These are phyloP conservation scores for Peromyscus maniculatus DNA, from an alignment of 2,113 vertebrate genomes.

Conservation along the genomic window DNA sequence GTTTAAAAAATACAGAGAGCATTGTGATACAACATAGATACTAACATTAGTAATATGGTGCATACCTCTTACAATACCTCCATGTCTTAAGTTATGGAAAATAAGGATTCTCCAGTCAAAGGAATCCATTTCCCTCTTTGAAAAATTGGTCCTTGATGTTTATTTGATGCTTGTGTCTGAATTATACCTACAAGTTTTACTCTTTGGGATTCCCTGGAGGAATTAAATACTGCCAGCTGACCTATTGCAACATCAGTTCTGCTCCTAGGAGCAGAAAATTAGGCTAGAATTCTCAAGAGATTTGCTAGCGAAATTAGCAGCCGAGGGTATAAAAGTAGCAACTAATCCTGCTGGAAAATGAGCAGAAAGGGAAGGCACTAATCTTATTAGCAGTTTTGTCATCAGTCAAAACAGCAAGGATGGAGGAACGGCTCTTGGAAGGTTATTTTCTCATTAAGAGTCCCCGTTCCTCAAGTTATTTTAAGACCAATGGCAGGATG, in stretches of 20 bases:
- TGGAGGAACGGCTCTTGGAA: constrained; percentile 35
- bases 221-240: constrained; percentile 71
- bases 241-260: constrained; percentile 66
- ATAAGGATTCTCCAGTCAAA: neutral
- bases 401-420: constrained; percentile 66
- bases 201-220: constrained; percentile 59
- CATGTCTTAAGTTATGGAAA: constrained; percentile 32
- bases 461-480: constrained; percentile 38
- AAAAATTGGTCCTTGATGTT: constrained; percentile 64
- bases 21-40: neutral
- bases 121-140: constrained; percentile 44
- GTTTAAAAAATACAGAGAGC: neutral
- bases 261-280: constrained; percentile 80
- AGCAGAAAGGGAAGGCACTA: constrained; percentile 69
- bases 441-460: constrained; percentile 48
- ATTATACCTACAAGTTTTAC: constrained; percentile 46
- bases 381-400: constrained; percentile 67
- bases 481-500: constrained; percentile 48
- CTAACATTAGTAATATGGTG: neutral
- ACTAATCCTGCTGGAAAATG: constrained; percentile 75
- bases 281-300: constrained; percentile 72
- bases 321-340: constrained; percentile 69
- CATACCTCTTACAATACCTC: neutral
- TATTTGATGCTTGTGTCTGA: constrained; percentile 64
- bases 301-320: constrained; percentile 78